Conservation (phyloP, 2,888 invertebrate genomes). For the Drosophila mulleri region DNA sequence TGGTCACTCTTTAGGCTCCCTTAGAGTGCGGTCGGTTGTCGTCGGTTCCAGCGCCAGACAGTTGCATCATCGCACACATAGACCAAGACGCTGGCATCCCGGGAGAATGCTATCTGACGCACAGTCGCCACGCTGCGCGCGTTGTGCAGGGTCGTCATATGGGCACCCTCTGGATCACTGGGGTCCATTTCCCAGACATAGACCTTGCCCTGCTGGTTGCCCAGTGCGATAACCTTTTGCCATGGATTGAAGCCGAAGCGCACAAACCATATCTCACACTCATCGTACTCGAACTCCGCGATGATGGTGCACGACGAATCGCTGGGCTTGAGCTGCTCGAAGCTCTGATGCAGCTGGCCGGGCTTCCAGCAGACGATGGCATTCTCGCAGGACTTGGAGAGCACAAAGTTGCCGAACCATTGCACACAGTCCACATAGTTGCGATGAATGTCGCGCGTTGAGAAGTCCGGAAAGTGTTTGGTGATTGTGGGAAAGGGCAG, state of each 20-base stretch:
- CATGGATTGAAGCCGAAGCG: constrained; percentile 96
- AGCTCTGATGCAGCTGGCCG: constrained; percentile 92
- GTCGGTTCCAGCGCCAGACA: constrained; percentile 96
- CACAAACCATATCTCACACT: constrained; percentile 99
- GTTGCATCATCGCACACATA: constrained; percentile 98
- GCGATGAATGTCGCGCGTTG: constrained; percentile 97
- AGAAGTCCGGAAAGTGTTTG: constrained; percentile 98
- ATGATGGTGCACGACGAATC: constrained; percentile 93
- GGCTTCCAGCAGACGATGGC: constrained; percentile 99
- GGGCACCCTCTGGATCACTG: constrained; percentile 92
- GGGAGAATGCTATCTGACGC: constrained; percentile 95
- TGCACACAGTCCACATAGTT: constrained; percentile 99
- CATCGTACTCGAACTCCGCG: constrained; percentile 95
- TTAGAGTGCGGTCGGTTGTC: constrained; percentile 54
- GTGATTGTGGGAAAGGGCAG: constrained; percentile 95
- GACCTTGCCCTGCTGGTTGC: constrained; percentile 97
- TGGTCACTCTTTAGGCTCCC: neutral
- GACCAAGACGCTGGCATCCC: constrained; percentile 94
- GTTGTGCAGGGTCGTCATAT: constrained; percentile 93
- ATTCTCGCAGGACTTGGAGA: constrained; percentile 99
- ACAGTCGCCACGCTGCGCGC: constrained; percentile 95
- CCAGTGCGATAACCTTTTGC: constrained; percentile 96
- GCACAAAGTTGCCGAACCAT: constrained; percentile 97
- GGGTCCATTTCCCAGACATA: constrained; percentile 98
- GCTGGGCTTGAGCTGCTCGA: constrained; percentile 89